Evolutionary conservation across 92 coral and sea anemone species (phyloP).

Genomic region (Epizoanthus fatuus): DNA sequence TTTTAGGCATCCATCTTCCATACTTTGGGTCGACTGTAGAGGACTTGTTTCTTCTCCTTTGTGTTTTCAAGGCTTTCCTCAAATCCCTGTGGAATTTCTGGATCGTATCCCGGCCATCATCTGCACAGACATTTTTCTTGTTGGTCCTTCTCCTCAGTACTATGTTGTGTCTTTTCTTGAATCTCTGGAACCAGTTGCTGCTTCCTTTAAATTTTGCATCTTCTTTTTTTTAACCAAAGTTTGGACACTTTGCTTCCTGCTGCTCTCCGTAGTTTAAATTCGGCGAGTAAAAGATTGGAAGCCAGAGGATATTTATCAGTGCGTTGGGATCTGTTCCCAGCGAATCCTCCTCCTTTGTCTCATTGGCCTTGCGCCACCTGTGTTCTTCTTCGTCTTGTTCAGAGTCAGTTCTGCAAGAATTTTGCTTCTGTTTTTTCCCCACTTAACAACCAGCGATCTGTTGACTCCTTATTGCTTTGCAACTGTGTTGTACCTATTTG

Average conservation of each 20-base stretch:
- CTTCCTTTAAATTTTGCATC: slow-evolving; percentile 68
- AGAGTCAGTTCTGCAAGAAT: slow-evolving; percentile 49
- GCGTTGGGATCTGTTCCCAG: slow-evolving; percentile 29
- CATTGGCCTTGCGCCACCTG: slow-evolving; percentile 21
- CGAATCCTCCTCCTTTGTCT: slow-evolving; percentile 62
- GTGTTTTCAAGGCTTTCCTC: slow-evolving; percentile 62
- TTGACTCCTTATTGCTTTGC: slow-evolving; percentile 34
- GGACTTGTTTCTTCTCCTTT: slow-evolving; percentile 54
- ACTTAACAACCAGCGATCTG: slow-evolving; percentile 27
- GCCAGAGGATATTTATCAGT: slow-evolving; percentile 62
- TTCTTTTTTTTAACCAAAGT: slow-evolving; percentile 57
- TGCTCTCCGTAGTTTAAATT: slow-evolving; percentile 69
- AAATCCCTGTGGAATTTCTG: slow-evolving; percentile 60
- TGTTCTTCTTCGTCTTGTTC: slow-evolving; percentile 53
- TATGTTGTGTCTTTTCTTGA: slow-evolving; percentile 30
- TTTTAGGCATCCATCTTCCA: slow-evolving; percentile 54
- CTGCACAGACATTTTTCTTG: slow-evolving; percentile 46
- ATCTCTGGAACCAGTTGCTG: slow-evolving; percentile 45
- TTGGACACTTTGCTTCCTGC: slow-evolving; percentile 67
- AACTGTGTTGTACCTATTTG: slow-evolving; percentile 23
- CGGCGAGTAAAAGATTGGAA: slow-evolving; percentile 51
- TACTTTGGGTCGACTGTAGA: slow-evolving; percentile 51
- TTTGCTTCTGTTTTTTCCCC: slow-evolving; percentile 40
- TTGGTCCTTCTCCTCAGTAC: slow-evolving; percentile 53
- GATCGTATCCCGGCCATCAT: slow-evolving; percentile 57